Conservation (phyloP, 2,888 invertebrate species). For the Silvanus unidentatus region DNA sequence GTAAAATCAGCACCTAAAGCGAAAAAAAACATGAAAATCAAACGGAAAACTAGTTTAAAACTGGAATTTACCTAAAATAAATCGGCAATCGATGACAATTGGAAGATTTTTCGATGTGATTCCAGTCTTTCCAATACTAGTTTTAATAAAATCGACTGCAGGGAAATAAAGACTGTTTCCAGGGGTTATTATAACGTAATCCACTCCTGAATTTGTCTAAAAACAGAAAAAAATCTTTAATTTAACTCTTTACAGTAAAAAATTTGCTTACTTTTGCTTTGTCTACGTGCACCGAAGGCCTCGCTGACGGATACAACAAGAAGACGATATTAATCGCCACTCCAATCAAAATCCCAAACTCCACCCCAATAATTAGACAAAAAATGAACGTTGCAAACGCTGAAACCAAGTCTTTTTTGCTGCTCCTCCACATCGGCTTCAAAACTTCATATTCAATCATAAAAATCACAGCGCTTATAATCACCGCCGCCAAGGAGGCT, state of each 20-base stretch:
- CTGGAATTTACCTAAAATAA: constrained; percentile 57
- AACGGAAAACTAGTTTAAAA: no score
- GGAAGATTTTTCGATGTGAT: constrained; percentile 60
- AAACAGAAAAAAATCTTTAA: constrained; percentile 23
- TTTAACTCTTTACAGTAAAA: no score
- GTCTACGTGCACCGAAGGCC: constrained; percentile 69
- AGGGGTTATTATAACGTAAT: constrained; percentile 71
- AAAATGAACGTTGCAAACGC: constrained; percentile 77
- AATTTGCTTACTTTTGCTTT: constrained; percentile 54
- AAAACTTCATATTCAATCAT: constrained; percentile 91
- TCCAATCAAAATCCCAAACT: constrained; percentile 79
- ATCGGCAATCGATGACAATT: constrained; percentile 75
- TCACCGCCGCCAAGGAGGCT: constrained; percentile 84
- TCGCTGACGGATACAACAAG: constrained; percentile 72
- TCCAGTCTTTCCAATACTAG: constrained; percentile 71
- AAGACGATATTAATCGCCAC: constrained; percentile 74
- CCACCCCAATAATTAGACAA: constrained; percentile 77
- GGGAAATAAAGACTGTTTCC: constrained; percentile 78
- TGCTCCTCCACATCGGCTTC: constrained; percentile 79
- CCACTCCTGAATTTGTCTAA: constrained; percentile 62
- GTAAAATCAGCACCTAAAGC: constrained; percentile 74
- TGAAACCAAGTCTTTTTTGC: constrained; percentile 72
- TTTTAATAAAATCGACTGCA: constrained; percentile 75
- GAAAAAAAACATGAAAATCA: constrained; percentile 5
- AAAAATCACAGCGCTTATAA: constrained; percentile 90